phyloP scores from a whole-genome alignment of 2,888 invertebrate species.

The Seladonia tumulorum region DNA sequence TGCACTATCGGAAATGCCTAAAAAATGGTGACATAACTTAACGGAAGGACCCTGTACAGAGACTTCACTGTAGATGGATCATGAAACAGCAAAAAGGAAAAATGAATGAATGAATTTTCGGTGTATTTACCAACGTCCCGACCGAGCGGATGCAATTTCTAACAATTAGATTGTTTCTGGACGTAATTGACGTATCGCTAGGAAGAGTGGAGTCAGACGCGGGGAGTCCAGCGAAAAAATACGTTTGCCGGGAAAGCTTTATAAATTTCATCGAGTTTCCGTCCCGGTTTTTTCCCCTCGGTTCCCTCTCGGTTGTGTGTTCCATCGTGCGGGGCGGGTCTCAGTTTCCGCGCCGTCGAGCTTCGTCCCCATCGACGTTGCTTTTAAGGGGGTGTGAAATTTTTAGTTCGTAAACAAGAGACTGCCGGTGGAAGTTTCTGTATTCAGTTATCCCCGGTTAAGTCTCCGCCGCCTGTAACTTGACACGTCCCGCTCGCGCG shows the following conservation, averaged over 20 bases:
- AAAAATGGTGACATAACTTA: too few relatives aligned
- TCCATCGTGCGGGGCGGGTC: not conserved
- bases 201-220: not conserved
- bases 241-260: not conserved
- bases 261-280: slow-evolving; percentile 13
- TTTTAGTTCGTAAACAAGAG: slow-evolving; percentile 29
- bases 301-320: not conserved
- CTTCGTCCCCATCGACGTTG: slow-evolving; percentile 33
- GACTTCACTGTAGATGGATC: not conserved
- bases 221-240: slow-evolving; percentile 12
- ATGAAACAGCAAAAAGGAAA: not conserved
- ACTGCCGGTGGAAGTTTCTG: slow-evolving; percentile 23
- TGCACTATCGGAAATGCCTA: too few relatives aligned
- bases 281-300: not conserved
- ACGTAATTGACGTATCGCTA: not conserved
- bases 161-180: not conserved
- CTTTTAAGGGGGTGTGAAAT: slow-evolving; percentile 34
- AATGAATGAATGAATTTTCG: too few relatives aligned
- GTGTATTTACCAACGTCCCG: not conserved
- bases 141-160: not conserved
- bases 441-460: slow-evolving; percentile 44
- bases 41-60: too few relatives aligned
- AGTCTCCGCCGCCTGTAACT: slow-evolving; percentile 27
- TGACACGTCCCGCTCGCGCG: slow-evolving; percentile 15
- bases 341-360: slow-evolving; percentile 8